Base-by-base conservation (phyloP, 2,797 vertebrate genomes). In the Pagetopsis macropterus region DNA sequence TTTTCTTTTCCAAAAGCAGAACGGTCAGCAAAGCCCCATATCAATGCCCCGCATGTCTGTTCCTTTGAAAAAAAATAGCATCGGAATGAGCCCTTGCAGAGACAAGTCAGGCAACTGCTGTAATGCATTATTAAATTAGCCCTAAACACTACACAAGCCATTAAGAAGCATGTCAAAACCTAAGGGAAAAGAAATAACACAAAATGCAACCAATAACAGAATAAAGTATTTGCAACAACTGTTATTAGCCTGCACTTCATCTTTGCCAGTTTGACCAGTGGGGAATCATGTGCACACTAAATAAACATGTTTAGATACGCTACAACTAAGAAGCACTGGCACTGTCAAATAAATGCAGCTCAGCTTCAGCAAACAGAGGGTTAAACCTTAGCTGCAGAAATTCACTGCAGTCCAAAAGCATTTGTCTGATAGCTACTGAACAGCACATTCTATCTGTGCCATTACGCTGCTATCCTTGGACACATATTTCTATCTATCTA, bases 381-480 rank as follows among this genome's bases (percentile, higher is more conserved):
- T 96, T 95, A 96, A 96, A 90, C 75, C 85, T 91, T 93, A 94
- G 92, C 94, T 94, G 95, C 95, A 95, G 94, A 94, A 95, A 94
- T 94, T 93, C 94, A 95, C 93, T 95, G 95, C 95, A 96, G 76
- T 94, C 93, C 90, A 93, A 93, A 95, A 93, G 90, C 92, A 85
- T 94, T 90, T 92, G 93, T 91, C 93, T 86, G 90, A 93, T 91
- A 95, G 94, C 95, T 93, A 92, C 85, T 92, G 92, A 94, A 94
- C 75, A 92, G 93, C 93, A 94, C 91, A 91, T 93, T 94, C 78
- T 90, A 93, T 91, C 84, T 85, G 86, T 91, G 85, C 87, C 79
- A 85, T 85, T 82, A 86, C 71, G 78, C 66, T 79, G 79, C 90
- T 91, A 90, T 90, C 84, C 68, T 78, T 80, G 81, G 75, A 91